A percentile compares a stretch with the other conserved stretches of the same genome.
Evolutionary conservation across 2,888 invertebrate species (phyloP).

Genomic region (Scelioninae gen. 2): DNA sequence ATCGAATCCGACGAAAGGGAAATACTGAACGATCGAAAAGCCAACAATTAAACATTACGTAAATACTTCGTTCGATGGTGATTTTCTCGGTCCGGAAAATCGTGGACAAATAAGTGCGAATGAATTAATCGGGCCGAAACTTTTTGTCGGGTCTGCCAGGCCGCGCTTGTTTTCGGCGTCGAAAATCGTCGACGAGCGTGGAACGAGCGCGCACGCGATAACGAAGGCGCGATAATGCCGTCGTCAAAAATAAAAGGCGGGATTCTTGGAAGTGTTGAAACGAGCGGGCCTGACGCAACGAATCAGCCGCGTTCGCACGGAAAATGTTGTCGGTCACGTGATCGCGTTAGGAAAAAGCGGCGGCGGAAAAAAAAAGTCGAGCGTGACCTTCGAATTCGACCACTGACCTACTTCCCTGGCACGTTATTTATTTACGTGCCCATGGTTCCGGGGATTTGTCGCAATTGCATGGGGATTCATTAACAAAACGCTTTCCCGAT

Average conservation of each 20-base stretch:
- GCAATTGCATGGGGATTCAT: conserved; percentile 36
- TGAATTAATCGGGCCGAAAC: too few species aligned
- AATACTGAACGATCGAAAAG: too few species aligned
- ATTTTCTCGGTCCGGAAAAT: too few species aligned
- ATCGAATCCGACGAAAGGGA: too few species aligned
- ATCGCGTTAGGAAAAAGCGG: conserved; percentile 25
- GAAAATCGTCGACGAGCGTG: too few species aligned
- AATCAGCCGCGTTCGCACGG: conserved; percentile 16
- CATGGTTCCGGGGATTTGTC: conserved; percentile 17
- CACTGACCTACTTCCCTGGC: conserved; percentile 42
- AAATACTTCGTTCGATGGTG: too few species aligned
- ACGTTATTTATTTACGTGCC: conserved; percentile 39
- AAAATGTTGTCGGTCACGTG: conserved; percentile 15
- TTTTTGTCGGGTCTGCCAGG: too few species aligned
- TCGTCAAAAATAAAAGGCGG: background rate
- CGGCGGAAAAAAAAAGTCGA: conserved; percentile 42
- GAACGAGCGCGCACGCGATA: too few species aligned
- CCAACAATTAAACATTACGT: too few species aligned
- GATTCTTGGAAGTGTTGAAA: background rate
- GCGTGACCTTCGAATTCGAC: conserved; percentile 52
- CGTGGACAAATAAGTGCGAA: too few species aligned
- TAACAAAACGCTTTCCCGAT: too few species aligned
- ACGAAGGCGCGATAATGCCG: background rate
- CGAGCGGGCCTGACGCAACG: background rate
- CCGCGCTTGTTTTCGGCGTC: too few species aligned